A percentile compares a stretch with the other conserved stretches of the same genome.
Evolutionary conservation across 2,888 invertebrate species (phyloP).

Genomic region (Hydriomena furcata): DNA sequence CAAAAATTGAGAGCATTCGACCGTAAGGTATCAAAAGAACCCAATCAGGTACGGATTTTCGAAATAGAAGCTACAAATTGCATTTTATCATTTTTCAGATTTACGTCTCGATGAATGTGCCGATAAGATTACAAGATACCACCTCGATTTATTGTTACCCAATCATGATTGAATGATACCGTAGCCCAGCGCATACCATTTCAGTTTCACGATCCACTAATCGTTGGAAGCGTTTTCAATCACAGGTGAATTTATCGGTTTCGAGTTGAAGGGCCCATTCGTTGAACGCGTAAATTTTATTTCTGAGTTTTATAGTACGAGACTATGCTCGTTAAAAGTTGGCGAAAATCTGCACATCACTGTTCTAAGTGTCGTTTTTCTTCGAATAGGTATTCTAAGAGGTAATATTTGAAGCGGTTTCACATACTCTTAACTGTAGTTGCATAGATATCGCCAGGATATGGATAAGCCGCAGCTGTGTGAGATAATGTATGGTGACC

Average conservation of each 20-base stretch:
- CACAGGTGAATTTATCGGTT: slow-evolving; percentile 39
- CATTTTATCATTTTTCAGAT: neutral
- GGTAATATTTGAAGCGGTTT: slow-evolving; percentile 27
- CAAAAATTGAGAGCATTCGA: no score
- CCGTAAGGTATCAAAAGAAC: no score
- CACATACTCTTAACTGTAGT: neutral
- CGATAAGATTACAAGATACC: slow-evolving; percentile 42
- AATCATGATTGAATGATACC: slow-evolving; percentile 33
- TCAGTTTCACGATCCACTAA: slow-evolving; percentile 41
- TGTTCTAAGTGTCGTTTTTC: neutral
- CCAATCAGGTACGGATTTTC: no score
- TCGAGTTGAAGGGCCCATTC: slow-evolving; percentile 1
- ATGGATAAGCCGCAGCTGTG: slow-evolving; percentile 8
- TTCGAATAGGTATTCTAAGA: slow-evolving; percentile 4
- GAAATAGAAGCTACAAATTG: no score
- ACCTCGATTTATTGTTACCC: slow-evolving; percentile 53
- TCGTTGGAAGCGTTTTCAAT: slow-evolving; percentile 43
- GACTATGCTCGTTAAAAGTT: no score
- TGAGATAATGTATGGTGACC: slow-evolving; percentile 16
- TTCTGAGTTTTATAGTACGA: no score
- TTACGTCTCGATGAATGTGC: no score
- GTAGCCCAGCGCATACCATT: slow-evolving; percentile 15
- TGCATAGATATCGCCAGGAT: slow-evolving; percentile 12
- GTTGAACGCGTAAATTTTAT: neutral
- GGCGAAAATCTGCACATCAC: no score